A percentile compares a stretch with the other conserved stretches of the same genome.
phyloP scores from a whole-genome alignment of 2,888 invertebrate species.

The Lepidonotus clava region DNA sequence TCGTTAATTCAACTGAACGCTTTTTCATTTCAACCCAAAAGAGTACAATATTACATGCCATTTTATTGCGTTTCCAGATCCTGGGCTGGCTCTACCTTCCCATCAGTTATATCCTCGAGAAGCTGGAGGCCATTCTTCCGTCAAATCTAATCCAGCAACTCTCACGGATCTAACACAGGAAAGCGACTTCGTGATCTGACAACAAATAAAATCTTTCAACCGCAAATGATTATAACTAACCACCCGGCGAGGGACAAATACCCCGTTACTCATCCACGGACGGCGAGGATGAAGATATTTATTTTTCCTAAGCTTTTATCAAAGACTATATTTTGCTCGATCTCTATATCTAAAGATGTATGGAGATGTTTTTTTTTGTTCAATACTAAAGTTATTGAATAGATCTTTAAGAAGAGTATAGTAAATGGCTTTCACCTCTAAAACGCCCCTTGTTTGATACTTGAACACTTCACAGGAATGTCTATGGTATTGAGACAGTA shows the following conservation, averaged over 20 bases:
- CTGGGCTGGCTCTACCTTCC: conserved; percentile 90
- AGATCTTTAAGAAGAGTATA: background rate
- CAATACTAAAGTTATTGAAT: background rate
- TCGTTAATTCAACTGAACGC: too few species aligned
- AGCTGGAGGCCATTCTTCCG: conserved; percentile 89
- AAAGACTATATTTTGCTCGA: background rate
- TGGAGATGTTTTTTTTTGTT: background rate
- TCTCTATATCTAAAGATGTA: background rate
- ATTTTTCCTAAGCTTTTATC: conserved; percentile 27
- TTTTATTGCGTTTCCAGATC: conserved; percentile 81
- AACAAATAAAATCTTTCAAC: background rate
- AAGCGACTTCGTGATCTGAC: conserved; percentile 8
- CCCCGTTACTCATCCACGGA: background rate
- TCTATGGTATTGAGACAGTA: too few species aligned
- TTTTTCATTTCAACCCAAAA: too few species aligned
- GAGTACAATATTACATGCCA: too few species aligned
- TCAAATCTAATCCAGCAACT: conserved; percentile 88
- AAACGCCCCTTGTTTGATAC: too few species aligned
- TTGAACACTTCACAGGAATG: too few species aligned
- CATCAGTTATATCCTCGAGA: conserved; percentile 89
- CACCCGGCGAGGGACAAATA: background rate
- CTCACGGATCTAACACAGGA: conserved; percentile 79
- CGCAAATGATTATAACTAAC: background rate
- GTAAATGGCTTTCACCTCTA: background rate
- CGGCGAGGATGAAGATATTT: conserved; percentile 7